Evolutionary conservation across 2,113 vertebrate genomes (phyloP), one percentile per base, ranked within the genome.

Genomic region (Mungos mungo): DNA sequence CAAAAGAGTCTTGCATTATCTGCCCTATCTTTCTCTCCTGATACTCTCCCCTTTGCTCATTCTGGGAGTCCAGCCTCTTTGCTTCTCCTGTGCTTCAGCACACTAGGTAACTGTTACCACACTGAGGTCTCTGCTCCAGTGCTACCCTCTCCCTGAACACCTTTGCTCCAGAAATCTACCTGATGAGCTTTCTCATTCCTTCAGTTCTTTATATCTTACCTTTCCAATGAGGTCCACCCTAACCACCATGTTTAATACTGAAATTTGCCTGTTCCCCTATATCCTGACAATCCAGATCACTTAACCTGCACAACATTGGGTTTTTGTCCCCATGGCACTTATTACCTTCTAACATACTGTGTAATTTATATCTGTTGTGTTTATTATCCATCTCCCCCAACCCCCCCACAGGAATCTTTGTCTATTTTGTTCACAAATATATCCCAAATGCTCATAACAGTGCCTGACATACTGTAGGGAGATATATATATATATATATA

Each of bases 381-480:
- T 68, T 76, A 41, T 88, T 89, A 21, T 54, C 57, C 90, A 3
- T 52, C 57, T 65, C 69, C 16, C 15, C 21, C 38, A 15, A 54
- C 52, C 14, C 41, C 6, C 27, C 35, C 16, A 82, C 16, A 82
- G n/a, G 69, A 41, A 66, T 80, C 33, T 93, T n/a, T 86, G n/a
- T 90, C 38, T 66, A 1, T 87, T 60, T 93, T 69, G 31, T 88
- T 95, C 29, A 95, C 76, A 93, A 50, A 83, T 85, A 25, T 45
- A 95, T 65, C 38, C 69, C 69, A 69, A 76, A 65, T 93, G 90
- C 29, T 57, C 84, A 94, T 83, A 93, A 88, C 13, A 82, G 65
- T 95, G 35, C 45, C 57, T 81, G 38, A 8, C 19, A 45, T 38
- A 15, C 29, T 31, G n/a, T 41, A 83, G 12, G 66, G 29, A 89